Evolutionary conservation across 2,888 invertebrate species (phyloP).

Genomic region (Eupelmus urozonus): DNA sequence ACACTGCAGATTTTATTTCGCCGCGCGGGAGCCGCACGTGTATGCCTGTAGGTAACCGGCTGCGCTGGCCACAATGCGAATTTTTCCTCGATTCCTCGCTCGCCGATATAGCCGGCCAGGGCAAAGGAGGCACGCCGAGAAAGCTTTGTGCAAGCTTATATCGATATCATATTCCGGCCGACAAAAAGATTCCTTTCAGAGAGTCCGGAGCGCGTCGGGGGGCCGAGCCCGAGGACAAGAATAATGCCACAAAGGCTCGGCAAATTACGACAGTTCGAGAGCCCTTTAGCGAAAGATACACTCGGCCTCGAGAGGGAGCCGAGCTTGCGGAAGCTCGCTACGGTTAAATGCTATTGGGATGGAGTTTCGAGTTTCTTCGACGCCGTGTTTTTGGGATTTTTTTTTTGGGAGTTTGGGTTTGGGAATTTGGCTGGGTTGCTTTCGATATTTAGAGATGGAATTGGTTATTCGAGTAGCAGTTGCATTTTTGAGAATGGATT

Average conservation of each 20-base stretch:
- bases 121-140: no score
- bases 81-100: slow-evolving; percentile 36
- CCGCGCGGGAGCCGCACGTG: neutral
- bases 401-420: no score
- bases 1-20: slow-evolving; percentile 51
- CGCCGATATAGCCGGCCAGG: no score
- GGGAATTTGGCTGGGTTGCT: no score
- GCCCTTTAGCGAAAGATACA: slow-evolving; percentile 32
- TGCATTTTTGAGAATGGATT: neutral
- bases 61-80: slow-evolving; percentile 16
- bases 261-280: slow-evolving; percentile 38
- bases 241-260: slow-evolving; percentile 46
- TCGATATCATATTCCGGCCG: slow-evolving; percentile 39
- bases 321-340: no score
- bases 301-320: neutral
- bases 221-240: slow-evolving; percentile 13
- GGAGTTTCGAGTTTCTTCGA: no score
- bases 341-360: no score
- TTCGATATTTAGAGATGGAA: no score
- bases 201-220: neutral
- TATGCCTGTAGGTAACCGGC: neutral
- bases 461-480: no score
- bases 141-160: slow-evolving; percentile 42
- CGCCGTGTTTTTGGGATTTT: no score
- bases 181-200: slow-evolving; percentile 39